Percentiles rank a stretch among this genome's conserved stretches.
These are phyloP conservation scores for Brienomyrus longianalis DNA, from an alignment of 2,113 vertebrate genomes.

Conservation along the genomic window DNA sequence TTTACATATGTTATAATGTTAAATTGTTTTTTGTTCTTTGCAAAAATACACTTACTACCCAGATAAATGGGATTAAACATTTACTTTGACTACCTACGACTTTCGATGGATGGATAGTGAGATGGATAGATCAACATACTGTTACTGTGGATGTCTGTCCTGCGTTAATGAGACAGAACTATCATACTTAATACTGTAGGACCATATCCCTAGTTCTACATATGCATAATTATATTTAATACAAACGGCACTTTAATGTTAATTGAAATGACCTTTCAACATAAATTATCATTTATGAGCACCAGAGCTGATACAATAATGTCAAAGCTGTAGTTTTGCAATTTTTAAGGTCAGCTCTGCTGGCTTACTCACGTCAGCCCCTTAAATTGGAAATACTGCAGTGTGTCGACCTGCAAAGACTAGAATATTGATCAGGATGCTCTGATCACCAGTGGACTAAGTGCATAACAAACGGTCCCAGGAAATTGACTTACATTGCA, in stretches of 20 bases:
- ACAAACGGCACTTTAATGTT: neutral
- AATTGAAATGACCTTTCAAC: constrained; percentile 11
- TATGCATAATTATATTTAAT: constrained; percentile 7
- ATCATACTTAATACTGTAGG: neutral
- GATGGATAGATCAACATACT: neutral
- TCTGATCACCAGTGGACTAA: constrained; percentile 36
- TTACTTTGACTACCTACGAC: neutral
- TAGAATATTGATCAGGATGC: constrained; percentile 28
- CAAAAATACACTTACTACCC: neutral
- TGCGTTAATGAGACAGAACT: neutral
- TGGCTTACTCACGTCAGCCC: constrained; percentile 23
- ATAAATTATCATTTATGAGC: constrained; percentile 4
- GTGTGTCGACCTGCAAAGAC: neutral
- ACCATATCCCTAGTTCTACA: neutral
- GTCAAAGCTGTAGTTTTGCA: neutral
- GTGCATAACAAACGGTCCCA: constrained; percentile 40
- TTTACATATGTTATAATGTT: neutral
- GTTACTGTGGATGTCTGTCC: neutral
- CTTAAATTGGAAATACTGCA: constrained; percentile 28
- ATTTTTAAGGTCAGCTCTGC: constrained; percentile 30
- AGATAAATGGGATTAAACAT: neutral
- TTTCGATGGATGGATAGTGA: neutral
- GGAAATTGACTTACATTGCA: constrained; percentile 25
- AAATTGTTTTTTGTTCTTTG: neutral
- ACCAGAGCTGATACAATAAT: constrained; percentile 1